Evolutionary conservation across 2,797 vertebrate species (phyloP).

Genomic region (Mastacembelus armatus): DNA sequence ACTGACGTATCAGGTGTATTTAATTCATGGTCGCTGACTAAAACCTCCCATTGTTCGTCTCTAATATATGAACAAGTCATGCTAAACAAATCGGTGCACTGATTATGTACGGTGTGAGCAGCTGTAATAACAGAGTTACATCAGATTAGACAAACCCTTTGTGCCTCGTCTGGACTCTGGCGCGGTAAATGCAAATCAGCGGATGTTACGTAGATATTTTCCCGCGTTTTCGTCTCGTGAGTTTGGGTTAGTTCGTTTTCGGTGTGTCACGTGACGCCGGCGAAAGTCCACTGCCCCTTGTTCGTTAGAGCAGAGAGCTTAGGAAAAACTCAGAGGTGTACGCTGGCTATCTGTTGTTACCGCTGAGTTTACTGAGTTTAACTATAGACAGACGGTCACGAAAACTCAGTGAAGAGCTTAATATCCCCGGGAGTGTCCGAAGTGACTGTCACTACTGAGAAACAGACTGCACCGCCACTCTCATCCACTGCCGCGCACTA

Average conservation of each 20-base stretch:
- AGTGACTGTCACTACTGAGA: fast-evolving
- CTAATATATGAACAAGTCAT: not conserved
- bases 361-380: too few relatives aligned
- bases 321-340: fast-evolving
- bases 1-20: not conserved
- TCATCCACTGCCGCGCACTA: not conserved
- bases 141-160: not conserved
- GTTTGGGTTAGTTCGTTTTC: conserved; percentile 65
- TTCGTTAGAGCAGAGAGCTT: fast-evolving
- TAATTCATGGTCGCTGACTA: not conserved
- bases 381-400: fast-evolving
- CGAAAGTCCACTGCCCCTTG: fast-evolving
- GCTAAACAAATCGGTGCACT: too few relatives aligned
- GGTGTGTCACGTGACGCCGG: not conserved
- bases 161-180: not conserved
- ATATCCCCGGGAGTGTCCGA: fast-evolving
- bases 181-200: conserved; percentile 48
- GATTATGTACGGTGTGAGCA: too few relatives aligned
- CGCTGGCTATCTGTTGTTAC: fast-evolving
- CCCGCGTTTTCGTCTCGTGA: conserved; percentile 73
- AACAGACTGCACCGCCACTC: fast-evolving
- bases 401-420: fast-evolving
- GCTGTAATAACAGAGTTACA: too few relatives aligned
- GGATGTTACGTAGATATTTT: conserved; percentile 76
- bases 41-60: not conserved